These are phyloP conservation scores for Mus spicilegus DNA, from an alignment of 2,113 vertebrate genomes.

Conservation along the genomic window DNA sequence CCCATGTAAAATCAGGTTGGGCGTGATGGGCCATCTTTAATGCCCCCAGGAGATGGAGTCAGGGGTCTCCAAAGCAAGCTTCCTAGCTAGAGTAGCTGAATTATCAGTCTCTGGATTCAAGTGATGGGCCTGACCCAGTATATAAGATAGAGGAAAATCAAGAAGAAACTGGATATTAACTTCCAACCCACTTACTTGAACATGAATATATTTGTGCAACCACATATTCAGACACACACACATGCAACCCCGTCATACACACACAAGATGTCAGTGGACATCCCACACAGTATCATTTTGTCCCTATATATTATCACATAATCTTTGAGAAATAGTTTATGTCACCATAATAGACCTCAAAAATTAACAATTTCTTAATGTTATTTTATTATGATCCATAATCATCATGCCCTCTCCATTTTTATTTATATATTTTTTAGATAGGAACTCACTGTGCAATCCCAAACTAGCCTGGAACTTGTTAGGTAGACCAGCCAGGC, in stretches of 20 bases:
- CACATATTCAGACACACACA: background rate
- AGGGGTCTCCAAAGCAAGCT: background rate
- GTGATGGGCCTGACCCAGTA: background rate
- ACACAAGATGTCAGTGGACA: background rate
- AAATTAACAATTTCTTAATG: background rate
- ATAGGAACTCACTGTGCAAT: background rate
- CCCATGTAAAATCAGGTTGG: background rate
- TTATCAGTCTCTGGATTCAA: background rate
- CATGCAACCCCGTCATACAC: background rate
- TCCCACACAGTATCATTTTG: background rate
- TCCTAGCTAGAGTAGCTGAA: background rate
- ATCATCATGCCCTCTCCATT: background rate
- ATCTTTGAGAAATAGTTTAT: background rate
- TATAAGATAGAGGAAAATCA: background rate
- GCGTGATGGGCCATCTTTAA: background rate
- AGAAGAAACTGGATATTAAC: background rate
- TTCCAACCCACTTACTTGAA: background rate
- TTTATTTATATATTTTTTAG: background rate
- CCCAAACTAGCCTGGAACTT: background rate
- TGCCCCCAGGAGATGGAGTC: background rate
- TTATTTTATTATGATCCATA: background rate
- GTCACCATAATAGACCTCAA: background rate
- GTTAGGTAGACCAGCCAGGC: background rate
- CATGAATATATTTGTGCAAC: background rate
- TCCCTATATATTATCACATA: too few relatives aligned